Base-by-base conservation (phyloP, 2,888 invertebrate species). In the Arctia plantaginis region DNA sequence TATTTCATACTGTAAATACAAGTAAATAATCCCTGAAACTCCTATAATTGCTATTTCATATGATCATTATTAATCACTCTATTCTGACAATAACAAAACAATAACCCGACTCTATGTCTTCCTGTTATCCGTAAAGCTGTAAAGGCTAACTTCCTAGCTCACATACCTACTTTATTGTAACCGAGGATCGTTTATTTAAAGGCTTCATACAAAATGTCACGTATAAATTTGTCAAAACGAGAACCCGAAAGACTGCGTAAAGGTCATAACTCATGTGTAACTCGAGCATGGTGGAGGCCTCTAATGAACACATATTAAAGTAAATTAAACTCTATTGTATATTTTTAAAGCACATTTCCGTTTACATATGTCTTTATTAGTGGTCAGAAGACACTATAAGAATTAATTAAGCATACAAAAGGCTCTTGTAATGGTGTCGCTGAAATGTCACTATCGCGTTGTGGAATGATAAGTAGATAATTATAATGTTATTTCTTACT, bases 331-430 rank as follows among this genome's bases (percentile, higher is more conserved):
- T 84, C 77, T 86, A 87, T 83, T 75, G 8, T 44, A 33, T 23
- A 79, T 12, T 10, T 39, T 77, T 83, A 80, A 78, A 85, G 86
- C 86, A 69, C 77, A 78, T 85, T 85, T 87, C 79, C 76, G 72
- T 69, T 79, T 83, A 77, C 39, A 66, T 75, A 39, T 70, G 23
- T 39, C 62, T 75, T 77, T 78, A 81, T 83, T 86, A 88, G 86
- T 87, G 86, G 84, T 85, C 84, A 87, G 76, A 76, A 80, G 79
- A 82, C 81, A 81, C 82, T 88, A 89, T 89, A 86, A 86, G 86
- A 90, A 91, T 92, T 92, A 92, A 92, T 92, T 92, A 91, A 87
- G 89, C 90, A 89, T 88, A 91, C 89, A 87, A 91, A 90, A 89
- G 89, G 90, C 86, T 83, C 74, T 76, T 66, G 82, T 84, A 85